Conservation (phyloP, 1,140 invertebrate species). For the Parasteatoda tepidariorum region DNA sequence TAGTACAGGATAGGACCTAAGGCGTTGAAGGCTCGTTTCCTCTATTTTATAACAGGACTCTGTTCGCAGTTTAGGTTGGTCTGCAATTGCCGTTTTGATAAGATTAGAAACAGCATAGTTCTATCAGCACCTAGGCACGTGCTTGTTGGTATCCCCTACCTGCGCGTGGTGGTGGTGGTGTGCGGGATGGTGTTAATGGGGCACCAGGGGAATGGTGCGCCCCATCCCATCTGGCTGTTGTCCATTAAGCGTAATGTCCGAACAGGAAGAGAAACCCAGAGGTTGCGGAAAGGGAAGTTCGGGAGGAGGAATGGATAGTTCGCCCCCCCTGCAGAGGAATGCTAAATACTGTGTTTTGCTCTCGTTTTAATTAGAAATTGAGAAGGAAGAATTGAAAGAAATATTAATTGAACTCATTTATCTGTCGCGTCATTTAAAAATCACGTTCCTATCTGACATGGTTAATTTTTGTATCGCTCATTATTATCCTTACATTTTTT, state of each 20-base stretch:
- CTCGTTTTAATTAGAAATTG: not conserved
- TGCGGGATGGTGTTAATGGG: slow-evolving; percentile 30
- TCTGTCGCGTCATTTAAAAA: no score
- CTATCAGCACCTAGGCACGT: slow-evolving; percentile 47
- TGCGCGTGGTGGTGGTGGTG: not conserved
- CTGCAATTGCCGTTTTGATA: slow-evolving; percentile 48
- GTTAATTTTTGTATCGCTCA: no score
- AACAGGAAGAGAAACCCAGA: slow-evolving; percentile 19
- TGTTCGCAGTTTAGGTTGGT: not conserved
- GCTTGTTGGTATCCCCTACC: slow-evolving; percentile 16
- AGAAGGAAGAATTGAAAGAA: not conserved
- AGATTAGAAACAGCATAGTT: slow-evolving; percentile 28
- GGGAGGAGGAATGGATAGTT: not conserved
- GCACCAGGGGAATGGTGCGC: slow-evolving; percentile 17
- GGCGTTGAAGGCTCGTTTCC: slow-evolving; percentile 34
- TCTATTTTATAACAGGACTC: slow-evolving; percentile 14
- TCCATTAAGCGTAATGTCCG: slow-evolving; percentile 44
- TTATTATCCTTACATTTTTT: no score
- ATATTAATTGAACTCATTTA: no score
- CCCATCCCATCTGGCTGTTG: not conserved
- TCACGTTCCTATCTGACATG: no score
- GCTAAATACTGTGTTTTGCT: not conserved
- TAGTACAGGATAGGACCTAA: not conserved
- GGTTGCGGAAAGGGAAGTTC: slow-evolving; percentile 23
- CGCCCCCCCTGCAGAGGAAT: not conserved